Percentiles rank a stretch among this genome's conserved stretches.
Evolutionary conservation across 2,797 vertebrate genomes (phyloP).

Genomic region (Myotis vivesi): DNA sequence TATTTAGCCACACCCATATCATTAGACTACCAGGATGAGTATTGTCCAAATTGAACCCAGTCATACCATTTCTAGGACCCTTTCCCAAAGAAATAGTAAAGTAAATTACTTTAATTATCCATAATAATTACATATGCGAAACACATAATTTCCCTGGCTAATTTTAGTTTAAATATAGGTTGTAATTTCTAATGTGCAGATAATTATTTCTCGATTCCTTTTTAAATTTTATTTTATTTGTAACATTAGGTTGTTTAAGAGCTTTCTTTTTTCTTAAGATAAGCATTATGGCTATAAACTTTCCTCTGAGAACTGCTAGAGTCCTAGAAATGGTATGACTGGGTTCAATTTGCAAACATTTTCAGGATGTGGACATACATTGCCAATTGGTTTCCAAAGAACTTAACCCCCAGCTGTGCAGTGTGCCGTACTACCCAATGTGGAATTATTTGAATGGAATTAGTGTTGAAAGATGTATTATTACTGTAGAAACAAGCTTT

Average conservation of each 20-base stretch:
- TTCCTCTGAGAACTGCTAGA: background rate
- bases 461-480: background rate
- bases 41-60: background rate
- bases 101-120: background rate
- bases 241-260: background rate
- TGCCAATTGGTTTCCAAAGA: background rate
- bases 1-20: background rate
- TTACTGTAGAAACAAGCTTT: background rate
- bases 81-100: background rate
- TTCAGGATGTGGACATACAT: background rate
- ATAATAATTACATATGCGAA: background rate
- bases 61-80: too few species aligned
- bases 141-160: background rate
- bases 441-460: background rate
- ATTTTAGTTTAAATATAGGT: background rate
- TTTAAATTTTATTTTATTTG: background rate
- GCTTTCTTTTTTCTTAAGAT: background rate
- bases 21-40: background rate
- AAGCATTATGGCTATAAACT: background rate
- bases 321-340: background rate
- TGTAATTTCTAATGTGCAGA: background rate
- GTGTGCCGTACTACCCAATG: background rate
- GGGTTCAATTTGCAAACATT: background rate
- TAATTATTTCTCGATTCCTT: background rate
- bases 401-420: background rate